Percentiles rank a stretch among this genome's conserved stretches.
These are phyloP conservation scores for Priocnemis perturbator DNA, from an alignment of 2,888 invertebrate genomes.

Conservation along the genomic window DNA sequence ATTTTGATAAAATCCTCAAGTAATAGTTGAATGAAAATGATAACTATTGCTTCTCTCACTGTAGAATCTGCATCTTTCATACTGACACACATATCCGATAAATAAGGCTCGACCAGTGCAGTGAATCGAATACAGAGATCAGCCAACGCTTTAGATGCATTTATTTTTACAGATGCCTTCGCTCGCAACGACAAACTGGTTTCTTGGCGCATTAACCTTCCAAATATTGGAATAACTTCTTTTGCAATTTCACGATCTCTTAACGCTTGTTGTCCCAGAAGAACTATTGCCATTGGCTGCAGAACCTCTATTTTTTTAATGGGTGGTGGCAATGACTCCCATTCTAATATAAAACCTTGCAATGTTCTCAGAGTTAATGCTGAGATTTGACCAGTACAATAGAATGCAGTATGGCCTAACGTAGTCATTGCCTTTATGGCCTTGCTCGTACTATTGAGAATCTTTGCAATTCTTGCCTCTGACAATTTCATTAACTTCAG, in stretches of 20 bases:
- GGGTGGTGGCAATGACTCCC: conserved; percentile 56
- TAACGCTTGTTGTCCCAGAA: conserved; percentile 80
- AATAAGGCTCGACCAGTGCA: conserved; percentile 81
- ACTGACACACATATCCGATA: conserved; percentile 81
- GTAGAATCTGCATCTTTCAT: conserved; percentile 78
- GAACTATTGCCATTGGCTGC: conserved; percentile 75
- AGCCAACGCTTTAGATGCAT: conserved; percentile 81
- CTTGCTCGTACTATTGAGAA: conserved; percentile 51
- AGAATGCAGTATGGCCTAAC: conserved; percentile 66
- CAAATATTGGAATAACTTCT: conserved; percentile 80
- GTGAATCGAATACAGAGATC: conserved; percentile 85
- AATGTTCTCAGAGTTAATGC: conserved; percentile 59
- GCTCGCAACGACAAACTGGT: conserved; percentile 63
- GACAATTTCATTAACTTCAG: conserved; percentile 59
- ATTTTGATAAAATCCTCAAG: conserved; percentile 85
- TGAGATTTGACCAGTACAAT: conserved; percentile 60
- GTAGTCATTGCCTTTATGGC: conserved; percentile 63
- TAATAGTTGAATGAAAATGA: conserved; percentile 82
- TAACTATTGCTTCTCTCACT: conserved; percentile 82
- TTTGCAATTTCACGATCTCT: conserved; percentile 81
- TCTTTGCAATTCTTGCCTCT: conserved; percentile 60
- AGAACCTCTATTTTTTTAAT: conserved; percentile 50
- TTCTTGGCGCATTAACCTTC: conserved; percentile 77
- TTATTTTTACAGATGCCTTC: conserved; percentile 78
- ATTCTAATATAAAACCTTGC: conserved; percentile 65